A percentile compares a stretch with the other conserved stretches of the same genome.
Evolutionary conservation across 1,140 invertebrate species (phyloP).

Genomic region (Ruditapes philippinarum): DNA sequence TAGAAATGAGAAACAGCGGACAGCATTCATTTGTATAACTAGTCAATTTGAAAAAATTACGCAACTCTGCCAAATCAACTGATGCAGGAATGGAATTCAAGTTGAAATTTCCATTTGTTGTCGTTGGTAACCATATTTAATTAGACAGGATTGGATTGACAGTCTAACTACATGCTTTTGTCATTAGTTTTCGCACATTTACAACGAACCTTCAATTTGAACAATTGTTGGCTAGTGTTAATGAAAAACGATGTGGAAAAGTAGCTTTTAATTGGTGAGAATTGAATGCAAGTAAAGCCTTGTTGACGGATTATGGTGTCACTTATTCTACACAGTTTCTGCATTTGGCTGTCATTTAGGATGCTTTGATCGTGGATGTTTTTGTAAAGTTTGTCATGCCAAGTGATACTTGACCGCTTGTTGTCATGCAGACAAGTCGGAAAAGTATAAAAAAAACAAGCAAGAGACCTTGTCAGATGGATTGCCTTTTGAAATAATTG

Average conservation of each 20-base stretch:
- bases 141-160: constrained; percentile 22
- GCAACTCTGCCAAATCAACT: neutral
- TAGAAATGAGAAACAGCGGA: neutral
- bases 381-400: neutral
- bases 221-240: constrained; percentile 20
- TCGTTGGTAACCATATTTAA: constrained; percentile 40
- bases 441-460: neutral
- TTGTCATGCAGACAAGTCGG: neutral
- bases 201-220: neutral
- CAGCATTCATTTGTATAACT: neutral
- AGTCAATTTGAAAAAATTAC: neutral
- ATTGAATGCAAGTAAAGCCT: neutral
- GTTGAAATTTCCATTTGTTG: constrained; percentile 37
- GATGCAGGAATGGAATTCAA: constrained; percentile 42
- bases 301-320: constrained; percentile 47
- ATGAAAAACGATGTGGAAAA: constrained; percentile 45
- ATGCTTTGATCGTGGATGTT: constrained; percentile 13
- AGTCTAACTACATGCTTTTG: constrained; percentile 16
- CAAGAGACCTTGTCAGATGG: neutral
- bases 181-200: neutral
- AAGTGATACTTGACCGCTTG: constrained; percentile 18
- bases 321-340: constrained; percentile 14
- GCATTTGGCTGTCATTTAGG: neutral
- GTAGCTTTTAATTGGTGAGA: constrained; percentile 52
- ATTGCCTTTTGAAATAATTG: neutral